A percentile compares a stretch with the other conserved stretches of the same genome.
Conservation (phyloP, 2,888 invertebrate species). For the Agapetus fuscipes region DNA sequence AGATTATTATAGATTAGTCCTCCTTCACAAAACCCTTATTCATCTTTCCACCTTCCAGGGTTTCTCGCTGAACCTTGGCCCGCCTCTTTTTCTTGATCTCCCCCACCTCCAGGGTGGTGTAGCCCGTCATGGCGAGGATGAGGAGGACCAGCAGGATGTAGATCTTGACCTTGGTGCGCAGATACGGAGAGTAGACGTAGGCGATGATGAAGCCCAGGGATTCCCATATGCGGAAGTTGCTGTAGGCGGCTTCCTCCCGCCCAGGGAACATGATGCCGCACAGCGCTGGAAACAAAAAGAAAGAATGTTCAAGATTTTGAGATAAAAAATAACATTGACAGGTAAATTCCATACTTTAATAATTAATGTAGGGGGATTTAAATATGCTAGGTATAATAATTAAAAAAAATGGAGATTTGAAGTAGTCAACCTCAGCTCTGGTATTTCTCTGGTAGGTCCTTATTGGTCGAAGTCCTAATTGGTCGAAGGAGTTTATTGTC, state of each 20-base stretch:
- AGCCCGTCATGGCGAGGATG: conserved; percentile 42
- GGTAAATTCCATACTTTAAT: too few relatives aligned
- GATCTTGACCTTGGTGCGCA: conserved; percentile 44
- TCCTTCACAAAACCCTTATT: conserved; percentile 7
- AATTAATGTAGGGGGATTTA: too few relatives aligned
- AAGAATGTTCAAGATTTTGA: too few relatives aligned
- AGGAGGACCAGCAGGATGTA: conserved; percentile 42
- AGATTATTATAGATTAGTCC: too few relatives aligned
- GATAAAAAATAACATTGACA: too few relatives aligned
- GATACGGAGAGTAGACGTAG: conserved; percentile 45
- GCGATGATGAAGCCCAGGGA: conserved; percentile 56
- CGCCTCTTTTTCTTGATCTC: conserved; percentile 26
- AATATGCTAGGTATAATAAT: too few relatives aligned
- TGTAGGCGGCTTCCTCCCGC: conserved; percentile 56
- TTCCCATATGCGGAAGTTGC: conserved; percentile 62
- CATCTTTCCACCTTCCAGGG: not conserved
- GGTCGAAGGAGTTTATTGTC: too few relatives aligned
- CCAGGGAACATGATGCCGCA: conserved; percentile 55
- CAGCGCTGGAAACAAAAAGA: conserved; percentile 37
- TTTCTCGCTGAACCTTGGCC: too few relatives aligned
- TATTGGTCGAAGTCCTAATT: too few relatives aligned
- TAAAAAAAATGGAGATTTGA: too few relatives aligned
- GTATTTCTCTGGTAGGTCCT: too few relatives aligned
- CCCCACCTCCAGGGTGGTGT: conserved; percentile 36
- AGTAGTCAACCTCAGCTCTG: too few relatives aligned